These are phyloP conservation scores for Orycteropus afer DNA, from an alignment of 2,113 vertebrate genomes.

Conservation along the genomic window DNA sequence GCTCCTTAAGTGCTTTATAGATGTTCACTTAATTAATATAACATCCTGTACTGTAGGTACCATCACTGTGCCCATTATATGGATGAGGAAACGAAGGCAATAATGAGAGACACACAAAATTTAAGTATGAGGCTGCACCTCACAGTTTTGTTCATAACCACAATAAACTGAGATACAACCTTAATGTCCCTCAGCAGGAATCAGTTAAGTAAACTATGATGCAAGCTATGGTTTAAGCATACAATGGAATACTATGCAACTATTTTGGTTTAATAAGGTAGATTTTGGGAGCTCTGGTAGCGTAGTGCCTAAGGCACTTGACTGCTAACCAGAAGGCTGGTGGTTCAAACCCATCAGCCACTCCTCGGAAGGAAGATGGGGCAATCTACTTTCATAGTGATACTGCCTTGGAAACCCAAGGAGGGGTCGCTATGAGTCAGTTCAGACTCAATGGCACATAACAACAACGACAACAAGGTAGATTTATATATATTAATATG, in stretches of 20 bases:
- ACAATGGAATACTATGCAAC: not conserved
- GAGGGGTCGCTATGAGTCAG: too few relatives aligned
- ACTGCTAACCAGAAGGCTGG: too few relatives aligned
- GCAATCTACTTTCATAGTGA: too few relatives aligned
- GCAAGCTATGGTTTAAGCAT: fast-evolving
- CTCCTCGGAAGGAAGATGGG: too few relatives aligned
- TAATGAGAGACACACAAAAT: not conserved
- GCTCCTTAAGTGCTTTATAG: fast-evolving
- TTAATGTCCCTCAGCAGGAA: not conserved
- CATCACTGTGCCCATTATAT: not conserved
- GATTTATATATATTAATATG: not conserved
- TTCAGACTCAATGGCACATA: too few relatives aligned
- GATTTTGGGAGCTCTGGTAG: too few relatives aligned
- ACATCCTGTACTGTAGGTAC: too few relatives aligned
- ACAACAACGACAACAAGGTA: too few relatives aligned
- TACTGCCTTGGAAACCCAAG: too few relatives aligned
- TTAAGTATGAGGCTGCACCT: not conserved
- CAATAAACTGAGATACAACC: not conserved
- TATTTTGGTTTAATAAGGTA: not conserved
- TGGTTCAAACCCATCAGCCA: too few relatives aligned
- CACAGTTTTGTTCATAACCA: not conserved
- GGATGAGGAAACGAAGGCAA: not conserved
- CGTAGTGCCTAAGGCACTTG: too few relatives aligned
- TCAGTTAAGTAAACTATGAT: not conserved
- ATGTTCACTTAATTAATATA: not conserved